A percentile compares a stretch with the other conserved stretches of the same genome.
These are phyloP conservation scores for Brachionus koreanus DNA, from an alignment of 1,140 invertebrate species.

Conservation along the genomic window DNA sequence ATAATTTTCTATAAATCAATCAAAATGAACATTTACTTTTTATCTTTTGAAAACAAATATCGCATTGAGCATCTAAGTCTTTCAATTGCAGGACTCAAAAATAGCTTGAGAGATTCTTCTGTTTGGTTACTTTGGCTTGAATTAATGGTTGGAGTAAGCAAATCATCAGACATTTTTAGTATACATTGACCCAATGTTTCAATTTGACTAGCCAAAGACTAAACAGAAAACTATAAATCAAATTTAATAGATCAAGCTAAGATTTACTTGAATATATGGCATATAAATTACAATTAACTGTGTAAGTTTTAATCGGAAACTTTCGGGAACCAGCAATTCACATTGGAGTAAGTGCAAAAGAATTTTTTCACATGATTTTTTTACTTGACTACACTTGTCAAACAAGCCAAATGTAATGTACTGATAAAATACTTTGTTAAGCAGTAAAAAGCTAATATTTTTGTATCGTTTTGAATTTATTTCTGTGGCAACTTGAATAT, in stretches of 20 bases:
- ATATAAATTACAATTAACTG: neutral
- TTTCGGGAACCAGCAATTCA: neutral
- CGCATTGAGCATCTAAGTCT: constrained; percentile 24
- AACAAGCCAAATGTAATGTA: constrained; percentile 34
- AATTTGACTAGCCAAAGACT: constrained; percentile 15
- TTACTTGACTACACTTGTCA: neutral
- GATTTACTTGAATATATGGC: constrained; percentile 26
- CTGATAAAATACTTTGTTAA: constrained; percentile 35
- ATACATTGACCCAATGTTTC: constrained; percentile 34
- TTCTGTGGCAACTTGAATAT: constrained; percentile 30
- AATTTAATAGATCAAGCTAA: neutral
- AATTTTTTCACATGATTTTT: constrained; percentile 12
- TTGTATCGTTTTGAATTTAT: constrained; percentile 31
- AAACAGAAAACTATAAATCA: neutral
- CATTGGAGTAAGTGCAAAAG: constrained; percentile 37
- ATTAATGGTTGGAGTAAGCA: constrained; percentile 20
- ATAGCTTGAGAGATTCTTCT: constrained; percentile 31
- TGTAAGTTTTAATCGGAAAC: neutral
- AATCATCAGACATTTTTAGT: constrained; percentile 16
- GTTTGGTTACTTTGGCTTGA: neutral
- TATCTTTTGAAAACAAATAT: constrained; percentile 41
- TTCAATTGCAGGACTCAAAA: constrained; percentile 34
- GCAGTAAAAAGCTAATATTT: constrained; percentile 19
- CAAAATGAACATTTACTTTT: neutral
- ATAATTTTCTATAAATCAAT: neutral